A percentile compares a stretch with the other conserved stretches of the same genome.
These are phyloP conservation scores for Fragum fragum DNA, from an alignment of 2,888 invertebrate species.

Conservation along the genomic window DNA sequence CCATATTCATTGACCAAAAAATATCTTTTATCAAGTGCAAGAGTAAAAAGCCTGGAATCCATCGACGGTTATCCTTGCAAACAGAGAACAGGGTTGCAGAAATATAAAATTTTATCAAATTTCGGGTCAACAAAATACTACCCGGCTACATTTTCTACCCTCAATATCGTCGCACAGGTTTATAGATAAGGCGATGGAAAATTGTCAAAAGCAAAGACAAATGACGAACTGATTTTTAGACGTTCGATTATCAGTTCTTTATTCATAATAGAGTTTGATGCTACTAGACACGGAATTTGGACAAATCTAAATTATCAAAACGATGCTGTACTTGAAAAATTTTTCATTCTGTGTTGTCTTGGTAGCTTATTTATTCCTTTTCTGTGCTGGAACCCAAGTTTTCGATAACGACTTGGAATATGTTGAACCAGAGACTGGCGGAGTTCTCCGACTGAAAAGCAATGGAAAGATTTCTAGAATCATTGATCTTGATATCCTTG, in stretches of 20 bases:
- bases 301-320: too few relatives aligned
- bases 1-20: too few relatives aligned
- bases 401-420: constrained; percentile 57
- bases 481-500: constrained; percentile 51
- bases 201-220: not conserved
- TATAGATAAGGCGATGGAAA: not conserved
- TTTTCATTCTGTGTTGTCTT: not conserved
- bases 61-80: not conserved
- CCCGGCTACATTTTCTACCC: not conserved
- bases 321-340: too few relatives aligned
- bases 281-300: too few relatives aligned
- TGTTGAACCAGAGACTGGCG: constrained; percentile 53
- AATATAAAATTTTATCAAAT: not conserved
- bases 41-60: too few relatives aligned
- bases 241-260: too few relatives aligned
- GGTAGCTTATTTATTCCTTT: not conserved
- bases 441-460: constrained; percentile 48
- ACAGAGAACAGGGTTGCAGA: not conserved
- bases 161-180: not conserved
- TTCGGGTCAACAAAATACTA: not conserved
- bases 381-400: not conserved
- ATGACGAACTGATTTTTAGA: too few relatives aligned
- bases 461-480: constrained; percentile 52
- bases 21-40: too few relatives aligned
- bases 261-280: too few relatives aligned